phyloP scores from a whole-genome alignment of 2,888 invertebrate genomes.

The Nysson spinosus region DNA sequence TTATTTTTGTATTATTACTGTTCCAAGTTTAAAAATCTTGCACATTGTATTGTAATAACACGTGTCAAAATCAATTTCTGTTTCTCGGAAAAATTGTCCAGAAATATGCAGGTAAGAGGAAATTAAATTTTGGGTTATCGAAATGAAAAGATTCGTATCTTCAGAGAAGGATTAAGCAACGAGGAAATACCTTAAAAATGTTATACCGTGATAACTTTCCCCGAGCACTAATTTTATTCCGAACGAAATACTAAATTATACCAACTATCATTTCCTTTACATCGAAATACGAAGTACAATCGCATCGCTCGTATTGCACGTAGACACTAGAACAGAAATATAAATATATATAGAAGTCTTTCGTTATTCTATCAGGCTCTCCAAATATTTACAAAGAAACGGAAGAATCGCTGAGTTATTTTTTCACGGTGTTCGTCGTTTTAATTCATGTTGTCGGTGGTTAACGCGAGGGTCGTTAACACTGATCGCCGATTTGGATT shows the following conservation, averaged over 20 bases:
- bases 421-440: slow-evolving; percentile 5
- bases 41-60: no score
- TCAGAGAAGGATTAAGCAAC: no score
- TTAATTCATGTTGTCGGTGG: slow-evolving; percentile 81
- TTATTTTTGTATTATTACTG: no score
- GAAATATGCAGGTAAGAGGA: no score
- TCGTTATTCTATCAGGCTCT: slow-evolving; percentile 39
- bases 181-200: not conserved
- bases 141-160: no score
- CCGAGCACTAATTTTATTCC: slow-evolving; percentile 56
- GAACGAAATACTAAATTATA: slow-evolving; percentile 67
- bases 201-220: slow-evolving; percentile 8
- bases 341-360: slow-evolving; percentile 32
- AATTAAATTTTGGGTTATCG: no score
- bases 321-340: slow-evolving; percentile 57
- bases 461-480: slow-evolving; percentile 88
- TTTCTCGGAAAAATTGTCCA: no score
- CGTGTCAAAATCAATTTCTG: no score
- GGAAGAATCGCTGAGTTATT: slow-evolving; percentile 10
- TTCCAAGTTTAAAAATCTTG: no score
- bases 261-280: slow-evolving; percentile 56
- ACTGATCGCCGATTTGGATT: slow-evolving; percentile 92
- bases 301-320: slow-evolving; percentile 68
- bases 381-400: slow-evolving; percentile 66
- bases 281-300: slow-evolving; percentile 60